These are phyloP conservation scores for Apus apus DNA, from an alignment of 2,113 vertebrate species.

Conservation along the genomic window DNA sequence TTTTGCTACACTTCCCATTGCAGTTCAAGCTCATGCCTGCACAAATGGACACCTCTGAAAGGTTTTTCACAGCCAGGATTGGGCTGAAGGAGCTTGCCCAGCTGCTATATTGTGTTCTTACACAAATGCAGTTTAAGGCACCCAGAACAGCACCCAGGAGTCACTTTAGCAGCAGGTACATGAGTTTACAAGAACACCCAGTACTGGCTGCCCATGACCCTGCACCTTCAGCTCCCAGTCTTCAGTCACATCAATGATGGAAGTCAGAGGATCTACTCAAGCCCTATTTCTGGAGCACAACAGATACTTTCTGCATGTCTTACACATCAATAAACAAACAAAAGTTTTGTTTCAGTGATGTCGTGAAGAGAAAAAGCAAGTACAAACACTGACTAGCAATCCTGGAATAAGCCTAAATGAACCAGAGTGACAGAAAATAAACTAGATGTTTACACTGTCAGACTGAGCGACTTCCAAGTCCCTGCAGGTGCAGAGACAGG, in stretches of 20 bases:
- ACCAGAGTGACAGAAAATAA: not conserved
- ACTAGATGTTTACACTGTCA: not conserved
- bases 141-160: not conserved
- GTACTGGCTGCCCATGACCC: not conserved
- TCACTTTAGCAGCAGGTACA: not conserved
- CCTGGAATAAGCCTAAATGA: not conserved
- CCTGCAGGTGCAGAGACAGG: not conserved
- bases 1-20: not conserved
- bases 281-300: not conserved
- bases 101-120: not conserved
- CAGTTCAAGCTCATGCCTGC: not conserved
- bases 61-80: not conserved
- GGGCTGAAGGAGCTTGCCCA: not conserved
- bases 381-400: not conserved
- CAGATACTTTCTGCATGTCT: not conserved
- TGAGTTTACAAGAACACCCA: not conserved
- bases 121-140: not conserved
- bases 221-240: not conserved
- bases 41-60: not conserved
- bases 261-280: not conserved
- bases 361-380: not conserved
- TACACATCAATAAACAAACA: not conserved
- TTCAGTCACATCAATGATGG: not conserved
- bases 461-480: not conserved
- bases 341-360: not conserved